Conservation (phyloP, 2,888 invertebrate species). For the Amaurobius ferox region DNA sequence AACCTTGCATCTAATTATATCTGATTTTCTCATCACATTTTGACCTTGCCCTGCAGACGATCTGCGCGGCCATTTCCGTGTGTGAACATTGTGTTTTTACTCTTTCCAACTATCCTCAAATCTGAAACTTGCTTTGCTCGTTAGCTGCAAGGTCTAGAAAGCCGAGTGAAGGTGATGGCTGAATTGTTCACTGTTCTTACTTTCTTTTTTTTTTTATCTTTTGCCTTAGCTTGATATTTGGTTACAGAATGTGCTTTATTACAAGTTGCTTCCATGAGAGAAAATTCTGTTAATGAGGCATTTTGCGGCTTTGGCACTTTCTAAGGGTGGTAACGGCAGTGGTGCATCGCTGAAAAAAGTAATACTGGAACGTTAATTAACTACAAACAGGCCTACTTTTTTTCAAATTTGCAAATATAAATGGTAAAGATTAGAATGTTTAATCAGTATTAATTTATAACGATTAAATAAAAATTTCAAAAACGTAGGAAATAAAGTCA, state of each 20-base stretch:
- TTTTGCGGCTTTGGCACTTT: no score
- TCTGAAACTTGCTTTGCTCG: background rate
- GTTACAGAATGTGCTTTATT: background rate
- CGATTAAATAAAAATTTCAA: no score
- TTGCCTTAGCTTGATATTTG: background rate
- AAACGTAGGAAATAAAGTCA: no score
- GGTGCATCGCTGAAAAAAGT: no score
- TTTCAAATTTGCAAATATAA: no score
- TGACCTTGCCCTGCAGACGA: constrained; percentile 2
- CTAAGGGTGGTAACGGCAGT: no score
- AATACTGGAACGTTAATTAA: no score
- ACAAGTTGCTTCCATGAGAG: no score
- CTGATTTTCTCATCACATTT: background rate
- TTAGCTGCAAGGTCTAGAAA: background rate
- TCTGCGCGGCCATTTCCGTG: background rate
- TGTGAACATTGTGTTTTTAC: background rate
- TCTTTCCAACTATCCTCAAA: background rate
- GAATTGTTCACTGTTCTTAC: background rate
- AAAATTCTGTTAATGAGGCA: no score
- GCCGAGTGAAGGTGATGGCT: background rate
- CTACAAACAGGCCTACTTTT: no score
- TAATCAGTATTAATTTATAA: no score
- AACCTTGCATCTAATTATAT: background rate
- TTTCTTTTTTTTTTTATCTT: background rate
- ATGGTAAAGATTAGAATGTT: no score